Base-by-base conservation (phyloP, 2,888 invertebrate species). In the Acanthosepion lycidas region DNA sequence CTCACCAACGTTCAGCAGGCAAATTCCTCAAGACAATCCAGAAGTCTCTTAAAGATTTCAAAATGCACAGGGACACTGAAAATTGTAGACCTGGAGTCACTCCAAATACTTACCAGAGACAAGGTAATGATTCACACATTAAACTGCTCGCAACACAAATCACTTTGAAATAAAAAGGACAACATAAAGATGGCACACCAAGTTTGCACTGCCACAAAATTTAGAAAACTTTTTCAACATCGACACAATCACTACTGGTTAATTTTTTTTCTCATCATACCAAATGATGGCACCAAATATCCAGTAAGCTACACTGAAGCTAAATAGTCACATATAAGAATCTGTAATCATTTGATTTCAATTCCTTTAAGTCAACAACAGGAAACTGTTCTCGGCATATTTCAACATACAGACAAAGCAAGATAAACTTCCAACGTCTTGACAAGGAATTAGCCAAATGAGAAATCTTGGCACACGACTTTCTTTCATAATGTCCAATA, bases 151-250 rank as follows among this genome's bases (percentile, higher is more conserved):
- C 33, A 78, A 78, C 78, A 78, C 59, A 59, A 59, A 33, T 78
- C 78, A 33, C 78, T 78, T 78, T 12, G n/a, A 78, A 78, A n/a
- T 9, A n/a, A 15, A 78, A n/a, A n/a, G 6, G 8, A n/a, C 15
- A 78, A n/a, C 8, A 78, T 9, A 78, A 78, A 78, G 78, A 78
- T 78, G 78, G 78, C 78, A 78, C n/a, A 78, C 78, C 78, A 78
- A 78, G 78, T 78, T 78, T 78, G n/a, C 78, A 78, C 78, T n/a
- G n/a, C n/a, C 78, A 78, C n/a, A 78, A 59, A 59, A 59, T 33
- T 12, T 5, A 0, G n/a, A 5, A 9, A 33, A 78, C n/a, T n/a
- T 33, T 33, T n/a, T 12, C 78, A 78, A n/a, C 78, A 78, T 78
- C 78, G 15, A 78, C n/a, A 78, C n/a, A n/a, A n/a, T 78, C 78